Base-by-base conservation (phyloP, 2,113 vertebrate species). In the Salvelinus fontinalis region DNA sequence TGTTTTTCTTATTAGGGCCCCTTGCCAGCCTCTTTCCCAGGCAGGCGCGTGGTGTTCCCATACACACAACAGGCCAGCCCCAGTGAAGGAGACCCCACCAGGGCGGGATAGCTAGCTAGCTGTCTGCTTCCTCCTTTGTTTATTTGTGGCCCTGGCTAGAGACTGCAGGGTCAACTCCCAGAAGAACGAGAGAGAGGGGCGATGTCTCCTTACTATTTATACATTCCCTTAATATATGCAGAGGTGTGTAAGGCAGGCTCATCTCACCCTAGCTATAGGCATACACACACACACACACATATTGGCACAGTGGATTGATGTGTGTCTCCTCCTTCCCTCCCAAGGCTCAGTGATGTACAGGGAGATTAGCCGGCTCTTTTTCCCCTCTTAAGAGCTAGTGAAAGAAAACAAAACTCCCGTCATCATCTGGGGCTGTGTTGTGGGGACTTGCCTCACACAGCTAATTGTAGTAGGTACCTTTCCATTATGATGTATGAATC, bases 321-420 rank as follows among this genome's bases (percentile, higher is more conserved):
- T 44, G 67, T n/a, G 39, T 11, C 39, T 44, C 78, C 76, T 34
- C 14, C 67, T 79, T 78, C 79, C 88, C 69, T 69, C 87, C 39
- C 82, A 78, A 75, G 79, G 77, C 74, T 74, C 27, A 22, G 51
- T 73, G 78, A 78, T 86, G 86, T 84, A 84, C 75, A 73, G 62
- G 74, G 79, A 86, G 87, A 91, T 91, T 92, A 90, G 75, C 73
- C 8, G 80, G 79, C 79, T 89, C 86, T 87, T 91, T 92, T 91
- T 89, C 74, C 78, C 80, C 84, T 44, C 86, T 91, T 91, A 89
- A 89, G 82, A 80, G 81, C 84, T 72, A 12, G 29, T 67, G 68
- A 88, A 87, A 87, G 83, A 88, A 91, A 89, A 90, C 84, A 92
- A 92, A 84, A 89, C 89, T 85, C 62, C 82, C 26, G 34, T 90